A percentile compares a stretch with the other conserved stretches of the same genome.
Evolutionary conservation across 2,888 invertebrate genomes (phyloP).

Genomic region (Kuschelorhynchus macadamiae): DNA sequence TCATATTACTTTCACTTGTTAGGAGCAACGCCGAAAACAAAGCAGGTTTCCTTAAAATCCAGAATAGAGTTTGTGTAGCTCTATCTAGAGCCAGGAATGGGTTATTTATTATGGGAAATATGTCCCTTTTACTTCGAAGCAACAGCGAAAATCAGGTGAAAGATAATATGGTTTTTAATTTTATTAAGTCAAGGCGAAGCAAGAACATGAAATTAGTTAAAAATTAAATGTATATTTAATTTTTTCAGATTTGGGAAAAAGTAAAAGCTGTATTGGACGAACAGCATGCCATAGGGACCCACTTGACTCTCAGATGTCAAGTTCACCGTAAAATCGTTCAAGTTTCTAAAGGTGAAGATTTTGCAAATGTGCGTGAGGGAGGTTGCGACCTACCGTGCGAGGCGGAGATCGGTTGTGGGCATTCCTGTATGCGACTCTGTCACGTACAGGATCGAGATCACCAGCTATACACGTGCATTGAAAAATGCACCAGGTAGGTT

Average conservation of each 20-base stretch:
- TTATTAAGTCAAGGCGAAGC: no score
- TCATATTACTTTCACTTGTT: no score
- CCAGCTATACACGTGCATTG: conserved; percentile 67
- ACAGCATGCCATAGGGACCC: conserved; percentile 72
- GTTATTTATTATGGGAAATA: no score
- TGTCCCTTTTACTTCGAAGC: conserved; percentile 68
- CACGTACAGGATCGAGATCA: conserved; percentile 75
- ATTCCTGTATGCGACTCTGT: conserved; percentile 74
- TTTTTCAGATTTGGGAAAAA: background rate
- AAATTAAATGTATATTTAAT: no score
- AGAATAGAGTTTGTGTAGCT: conserved; percentile 84
- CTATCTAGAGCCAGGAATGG: conserved; percentile 81
- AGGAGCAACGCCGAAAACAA: no score
- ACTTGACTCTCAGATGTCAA: conserved; percentile 71
- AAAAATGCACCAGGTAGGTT: conserved; percentile 70
- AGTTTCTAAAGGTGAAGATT: conserved; percentile 66
- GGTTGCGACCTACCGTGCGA: conserved; percentile 74
- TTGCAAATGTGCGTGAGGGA: conserved; percentile 71
- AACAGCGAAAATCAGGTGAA: conserved; percentile 67
- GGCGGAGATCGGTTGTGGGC: conserved; percentile 70
- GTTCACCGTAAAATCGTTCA: conserved; percentile 67
- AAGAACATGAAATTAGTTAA: no score
- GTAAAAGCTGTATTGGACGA: conserved; percentile 60
- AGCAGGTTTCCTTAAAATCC: no score
- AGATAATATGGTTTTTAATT: no score